Percentiles rank a stretch among this genome's conserved stretches.
Evolutionary conservation across 2,797 vertebrate genomes (phyloP).

Genomic region (Rhinophrynus dorsalis): DNA sequence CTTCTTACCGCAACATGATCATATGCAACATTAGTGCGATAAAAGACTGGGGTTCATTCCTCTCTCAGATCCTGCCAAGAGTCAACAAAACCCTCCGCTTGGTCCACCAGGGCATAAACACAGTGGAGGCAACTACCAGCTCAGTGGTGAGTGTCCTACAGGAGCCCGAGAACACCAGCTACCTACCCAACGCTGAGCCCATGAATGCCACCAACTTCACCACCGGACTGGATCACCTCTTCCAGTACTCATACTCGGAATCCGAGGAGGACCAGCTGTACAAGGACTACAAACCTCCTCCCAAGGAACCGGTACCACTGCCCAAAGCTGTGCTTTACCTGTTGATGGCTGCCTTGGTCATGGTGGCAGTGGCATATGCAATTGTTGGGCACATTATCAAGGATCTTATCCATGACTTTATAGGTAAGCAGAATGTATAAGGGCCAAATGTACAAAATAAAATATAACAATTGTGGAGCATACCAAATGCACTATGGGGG

Average conservation of each 20-base stretch:
- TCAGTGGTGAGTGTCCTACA: constrained; percentile 77
- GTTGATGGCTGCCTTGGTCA: constrained; percentile 84
- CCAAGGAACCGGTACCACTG: constrained; percentile 76
- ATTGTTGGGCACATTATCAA: constrained; percentile 89
- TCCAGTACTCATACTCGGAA: constrained; percentile 79
- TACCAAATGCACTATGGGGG: too few relatives aligned
- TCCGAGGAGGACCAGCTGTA: constrained; percentile 80
- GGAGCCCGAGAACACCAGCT: constrained; percentile 71
- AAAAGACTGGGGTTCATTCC: constrained; percentile 85
- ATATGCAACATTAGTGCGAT: constrained; percentile 84
- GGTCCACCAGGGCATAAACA: constrained; percentile 66
- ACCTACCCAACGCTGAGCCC: constrained; percentile 73
- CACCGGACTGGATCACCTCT: constrained; percentile 77
- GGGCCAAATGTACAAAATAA: too few relatives aligned
- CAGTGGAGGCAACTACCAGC: constrained; percentile 75
- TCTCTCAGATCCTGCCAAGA: constrained; percentile 82
- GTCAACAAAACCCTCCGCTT: constrained; percentile 79
- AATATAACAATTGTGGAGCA: too few relatives aligned
- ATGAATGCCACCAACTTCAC: constrained; percentile 78
- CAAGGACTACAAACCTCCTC: constrained; percentile 77
- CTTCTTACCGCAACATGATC: constrained; percentile 70
- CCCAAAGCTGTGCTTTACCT: constrained; percentile 87
- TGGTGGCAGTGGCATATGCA: constrained; percentile 84
- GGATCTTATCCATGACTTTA: constrained; percentile 83
- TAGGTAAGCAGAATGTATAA: constrained; percentile 73